A percentile compares a stretch with the other conserved stretches of the same genome.
Evolutionary conservation across 2,797 vertebrate species (phyloP).

Genomic region (Ammospiza maritima): DNA sequence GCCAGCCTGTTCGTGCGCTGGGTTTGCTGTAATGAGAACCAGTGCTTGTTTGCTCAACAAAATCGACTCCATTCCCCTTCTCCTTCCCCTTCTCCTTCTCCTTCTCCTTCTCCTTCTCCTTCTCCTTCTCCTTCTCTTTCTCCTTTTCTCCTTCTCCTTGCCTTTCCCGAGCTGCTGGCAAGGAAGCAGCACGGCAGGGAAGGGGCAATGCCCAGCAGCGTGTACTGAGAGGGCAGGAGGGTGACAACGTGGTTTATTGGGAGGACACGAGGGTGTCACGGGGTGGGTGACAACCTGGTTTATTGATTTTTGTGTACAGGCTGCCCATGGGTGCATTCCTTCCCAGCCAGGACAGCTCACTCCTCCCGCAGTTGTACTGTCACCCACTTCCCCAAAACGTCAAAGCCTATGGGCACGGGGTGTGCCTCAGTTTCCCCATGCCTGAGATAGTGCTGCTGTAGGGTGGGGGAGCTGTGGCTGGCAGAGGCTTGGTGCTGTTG

Average conservation of each 20-base stretch:
- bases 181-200: too few relatives aligned
- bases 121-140: too few relatives aligned
- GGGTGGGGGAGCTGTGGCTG: background rate
- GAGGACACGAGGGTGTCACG: background rate
- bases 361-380: fast-evolving
- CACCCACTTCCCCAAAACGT: background rate
- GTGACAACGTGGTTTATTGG: background rate
- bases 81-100: background rate
- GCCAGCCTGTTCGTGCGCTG: fast-evolving
- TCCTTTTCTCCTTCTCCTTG: too few relatives aligned
- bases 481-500: background rate
- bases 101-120: too few relatives aligned
- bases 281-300: background rate
- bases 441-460: background rate
- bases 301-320: background rate
- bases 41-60: background rate
- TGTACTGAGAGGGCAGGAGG: background rate
- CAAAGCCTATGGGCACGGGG: fast-evolving
- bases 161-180: background rate
- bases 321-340: fast-evolving
- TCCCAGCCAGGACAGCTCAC: background rate
- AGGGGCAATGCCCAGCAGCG: background rate
- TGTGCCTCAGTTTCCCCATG: slow-evolving; percentile 46
- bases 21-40: background rate
- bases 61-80: background rate